Evolutionary conservation across 2,797 vertebrate genomes (phyloP).

Genomic region (Remorina albescens): DNA sequence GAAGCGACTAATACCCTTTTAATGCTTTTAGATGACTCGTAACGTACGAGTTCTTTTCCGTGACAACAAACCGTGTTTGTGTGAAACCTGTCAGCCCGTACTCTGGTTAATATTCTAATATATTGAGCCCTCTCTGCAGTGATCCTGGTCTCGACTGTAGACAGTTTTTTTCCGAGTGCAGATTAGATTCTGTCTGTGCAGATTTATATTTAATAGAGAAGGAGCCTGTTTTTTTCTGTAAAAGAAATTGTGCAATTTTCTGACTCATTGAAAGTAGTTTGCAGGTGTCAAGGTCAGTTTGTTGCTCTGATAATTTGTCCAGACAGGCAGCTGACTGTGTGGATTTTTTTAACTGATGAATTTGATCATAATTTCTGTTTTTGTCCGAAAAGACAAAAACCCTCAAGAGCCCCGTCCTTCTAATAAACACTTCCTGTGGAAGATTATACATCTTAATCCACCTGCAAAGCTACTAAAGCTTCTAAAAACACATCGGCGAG

Average conservation of each 20-base stretch:
- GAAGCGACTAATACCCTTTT: conserved; percentile 36
- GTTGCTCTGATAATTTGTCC: background rate
- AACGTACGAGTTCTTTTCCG: background rate
- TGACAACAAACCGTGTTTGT: background rate
- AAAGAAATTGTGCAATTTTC: background rate
- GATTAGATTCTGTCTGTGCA: background rate
- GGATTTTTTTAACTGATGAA: background rate
- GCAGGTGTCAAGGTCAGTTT: background rate
- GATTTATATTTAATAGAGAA: background rate
- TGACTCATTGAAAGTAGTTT: background rate
- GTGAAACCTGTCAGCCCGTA: background rate
- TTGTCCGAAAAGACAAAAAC: conserved; percentile 2
- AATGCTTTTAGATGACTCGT: conserved; percentile 9
- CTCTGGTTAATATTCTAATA: background rate
- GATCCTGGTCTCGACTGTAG: background rate
- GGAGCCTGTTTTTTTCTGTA: background rate
- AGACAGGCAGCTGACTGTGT: background rate
- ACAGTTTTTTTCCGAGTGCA: background rate
- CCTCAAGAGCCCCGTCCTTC: background rate
- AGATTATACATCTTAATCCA: no score
- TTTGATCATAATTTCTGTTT: background rate
- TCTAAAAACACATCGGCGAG: background rate
- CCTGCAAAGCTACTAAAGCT: background rate
- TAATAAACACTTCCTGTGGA: no score
- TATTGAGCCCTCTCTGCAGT: background rate